phyloP scores from a whole-genome alignment of 2,797 vertebrate genomes.

The Gastrophryne carolinensis region DNA sequence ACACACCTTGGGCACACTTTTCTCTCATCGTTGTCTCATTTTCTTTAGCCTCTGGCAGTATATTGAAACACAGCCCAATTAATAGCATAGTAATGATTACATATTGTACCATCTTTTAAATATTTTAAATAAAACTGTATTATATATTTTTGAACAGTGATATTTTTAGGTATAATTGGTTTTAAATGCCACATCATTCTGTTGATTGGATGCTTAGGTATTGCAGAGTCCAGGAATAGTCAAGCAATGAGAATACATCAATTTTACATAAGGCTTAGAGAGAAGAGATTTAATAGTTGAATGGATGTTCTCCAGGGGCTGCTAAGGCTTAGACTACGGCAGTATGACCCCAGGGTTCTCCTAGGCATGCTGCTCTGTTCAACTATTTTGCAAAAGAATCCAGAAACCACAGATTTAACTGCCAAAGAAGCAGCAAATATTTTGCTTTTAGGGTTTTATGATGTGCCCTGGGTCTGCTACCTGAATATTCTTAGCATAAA shows the following conservation, averaged over 20 bases:
- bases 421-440: not conserved
- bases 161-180: too few species aligned
- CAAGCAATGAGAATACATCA: not conserved
- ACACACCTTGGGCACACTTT: not conserved
- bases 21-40: not conserved
- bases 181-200: too few species aligned
- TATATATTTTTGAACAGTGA: too few species aligned
- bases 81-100: not conserved
- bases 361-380: not conserved
- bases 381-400: conserved; percentile 27
- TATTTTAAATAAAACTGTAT: too few species aligned
- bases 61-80: not conserved
- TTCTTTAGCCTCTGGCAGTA: not conserved
- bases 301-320: conserved; percentile 21
- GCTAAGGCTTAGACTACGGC: not conserved
- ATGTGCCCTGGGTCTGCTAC: too few species aligned
- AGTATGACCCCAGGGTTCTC: conserved; percentile 24
- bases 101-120: not conserved
- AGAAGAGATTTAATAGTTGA: not conserved
- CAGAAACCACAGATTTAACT: conserved; percentile 26
- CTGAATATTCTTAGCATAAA: too few species aligned
- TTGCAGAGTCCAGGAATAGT: not conserved
- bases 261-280: not conserved
- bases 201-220: not conserved
- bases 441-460: too few species aligned